phyloP scores from a whole-genome alignment of 2,113 vertebrate genomes.

The Haemorhous mexicanus region DNA sequence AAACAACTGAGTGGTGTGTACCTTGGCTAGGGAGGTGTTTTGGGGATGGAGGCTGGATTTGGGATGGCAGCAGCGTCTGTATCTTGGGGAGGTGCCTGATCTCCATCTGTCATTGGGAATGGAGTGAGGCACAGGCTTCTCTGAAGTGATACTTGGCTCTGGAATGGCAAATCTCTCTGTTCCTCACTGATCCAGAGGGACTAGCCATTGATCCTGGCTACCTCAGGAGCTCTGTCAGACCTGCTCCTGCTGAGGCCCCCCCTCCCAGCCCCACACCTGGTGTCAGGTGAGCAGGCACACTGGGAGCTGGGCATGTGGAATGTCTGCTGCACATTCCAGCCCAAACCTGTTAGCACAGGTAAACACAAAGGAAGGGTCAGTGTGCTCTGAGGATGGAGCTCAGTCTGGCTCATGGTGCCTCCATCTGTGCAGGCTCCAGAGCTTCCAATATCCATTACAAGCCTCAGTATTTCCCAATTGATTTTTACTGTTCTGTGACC shows the following conservation, averaged over 20 bases:
- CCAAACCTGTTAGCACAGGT: not conserved
- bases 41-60: not conserved
- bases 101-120: not conserved
- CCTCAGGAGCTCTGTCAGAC: not conserved
- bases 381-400: not conserved
- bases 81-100: not conserved
- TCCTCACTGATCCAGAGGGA: not conserved
- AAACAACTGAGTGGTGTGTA: not conserved
- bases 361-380: not conserved
- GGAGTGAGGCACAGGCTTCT: not conserved
- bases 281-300: not conserved
- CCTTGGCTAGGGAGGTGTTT: not conserved
- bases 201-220: not conserved
- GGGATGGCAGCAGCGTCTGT: not conserved
- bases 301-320: not conserved
- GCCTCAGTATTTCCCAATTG: constrained; percentile 50
- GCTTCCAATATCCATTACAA: constrained; percentile 43
- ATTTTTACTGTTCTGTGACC: constrained; percentile 41
- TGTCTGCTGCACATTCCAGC: not conserved
- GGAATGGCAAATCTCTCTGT: not conserved
- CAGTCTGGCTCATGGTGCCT: not conserved
- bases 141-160: not conserved
- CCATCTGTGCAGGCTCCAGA: not conserved
- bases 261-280: not conserved
- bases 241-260: not conserved